Evolutionary conservation across 2,888 invertebrate species (phyloP).

Genomic region (Chrysina gloriosa): DNA sequence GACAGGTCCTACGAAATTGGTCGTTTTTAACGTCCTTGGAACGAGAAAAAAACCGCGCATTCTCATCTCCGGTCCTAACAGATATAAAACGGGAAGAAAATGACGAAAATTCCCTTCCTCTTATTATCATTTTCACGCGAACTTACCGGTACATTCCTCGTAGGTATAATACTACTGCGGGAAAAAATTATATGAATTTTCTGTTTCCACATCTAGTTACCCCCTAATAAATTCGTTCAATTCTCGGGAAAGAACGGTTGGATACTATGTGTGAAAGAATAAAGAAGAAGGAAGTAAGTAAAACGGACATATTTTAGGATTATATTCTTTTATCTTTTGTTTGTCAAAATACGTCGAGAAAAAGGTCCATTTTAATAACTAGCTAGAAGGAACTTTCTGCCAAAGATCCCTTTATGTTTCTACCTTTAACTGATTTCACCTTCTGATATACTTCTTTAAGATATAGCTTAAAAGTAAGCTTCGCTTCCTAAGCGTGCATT

Average conservation of each 20-base stretch:
- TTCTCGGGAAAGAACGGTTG: conserved; percentile 15
- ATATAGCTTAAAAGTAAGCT: background rate
- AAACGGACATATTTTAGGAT: background rate
- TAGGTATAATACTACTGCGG: conserved; percentile 4
- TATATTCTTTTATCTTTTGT: background rate
- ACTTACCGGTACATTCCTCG: conserved; percentile 1
- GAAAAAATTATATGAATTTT: conserved; percentile 22
- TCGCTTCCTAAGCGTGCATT: background rate
- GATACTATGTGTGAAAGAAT: background rate
- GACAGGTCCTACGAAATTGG: conserved; percentile 28
- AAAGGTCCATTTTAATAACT: background rate
- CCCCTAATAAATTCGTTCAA: conserved; percentile 31
- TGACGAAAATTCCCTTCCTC: background rate
- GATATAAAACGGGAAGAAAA: conserved; percentile 29
- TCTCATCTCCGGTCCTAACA: conserved; percentile 18
- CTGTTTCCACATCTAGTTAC: conserved; percentile 15
- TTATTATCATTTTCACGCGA: conserved; percentile 28
- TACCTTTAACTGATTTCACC: background rate
- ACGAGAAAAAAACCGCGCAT: conserved; percentile 18
- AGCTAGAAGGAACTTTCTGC: background rate
- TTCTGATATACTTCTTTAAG: background rate
- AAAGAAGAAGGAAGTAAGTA: background rate
- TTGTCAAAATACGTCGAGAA: background rate
- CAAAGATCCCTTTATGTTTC: background rate
- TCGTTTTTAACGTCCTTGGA: conserved; percentile 9